Evolutionary conservation across 2,113 vertebrate species (phyloP).

Genomic region (Furnarius figulus): DNA sequence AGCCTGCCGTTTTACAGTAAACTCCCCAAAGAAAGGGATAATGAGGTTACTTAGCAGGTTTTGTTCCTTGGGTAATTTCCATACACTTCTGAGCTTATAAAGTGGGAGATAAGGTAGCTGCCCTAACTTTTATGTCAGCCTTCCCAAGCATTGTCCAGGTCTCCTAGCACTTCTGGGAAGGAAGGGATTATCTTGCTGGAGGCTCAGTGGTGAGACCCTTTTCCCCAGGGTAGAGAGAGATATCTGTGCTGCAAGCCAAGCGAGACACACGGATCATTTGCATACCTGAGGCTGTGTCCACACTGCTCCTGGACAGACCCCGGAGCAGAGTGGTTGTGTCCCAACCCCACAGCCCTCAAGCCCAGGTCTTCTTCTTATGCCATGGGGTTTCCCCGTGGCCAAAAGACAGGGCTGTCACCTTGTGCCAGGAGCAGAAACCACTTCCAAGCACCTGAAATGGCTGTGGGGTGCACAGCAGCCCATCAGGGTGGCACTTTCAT

Average conservation of each 20-base stretch:
- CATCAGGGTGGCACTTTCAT: not conserved
- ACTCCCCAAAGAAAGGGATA: not conserved
- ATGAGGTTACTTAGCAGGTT: slow-evolving; percentile 21
- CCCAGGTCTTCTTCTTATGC: not conserved
- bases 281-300: not conserved
- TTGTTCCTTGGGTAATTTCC: not conserved
- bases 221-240: not conserved
- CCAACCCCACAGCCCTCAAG: not conserved
- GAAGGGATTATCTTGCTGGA: not conserved
- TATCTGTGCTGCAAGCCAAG: not conserved
- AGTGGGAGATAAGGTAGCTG: not conserved
- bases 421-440: not conserved
- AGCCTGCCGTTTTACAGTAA: slow-evolving; percentile 15
- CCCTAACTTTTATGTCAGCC: not conserved
- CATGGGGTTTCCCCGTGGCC: not conserved
- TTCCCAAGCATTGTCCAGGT: not conserved
- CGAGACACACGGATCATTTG: rapidly evolving
- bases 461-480: rapidly evolving
- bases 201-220: not conserved
- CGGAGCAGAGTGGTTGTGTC: not conserved
- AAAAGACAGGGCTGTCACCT: not conserved
- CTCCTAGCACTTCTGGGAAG: not conserved
- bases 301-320: not conserved
- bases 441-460: not conserved
- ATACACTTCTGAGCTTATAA: not conserved